Base-by-base conservation (phyloP, 2,888 invertebrate species). In the Helobdella robusta region DNA sequence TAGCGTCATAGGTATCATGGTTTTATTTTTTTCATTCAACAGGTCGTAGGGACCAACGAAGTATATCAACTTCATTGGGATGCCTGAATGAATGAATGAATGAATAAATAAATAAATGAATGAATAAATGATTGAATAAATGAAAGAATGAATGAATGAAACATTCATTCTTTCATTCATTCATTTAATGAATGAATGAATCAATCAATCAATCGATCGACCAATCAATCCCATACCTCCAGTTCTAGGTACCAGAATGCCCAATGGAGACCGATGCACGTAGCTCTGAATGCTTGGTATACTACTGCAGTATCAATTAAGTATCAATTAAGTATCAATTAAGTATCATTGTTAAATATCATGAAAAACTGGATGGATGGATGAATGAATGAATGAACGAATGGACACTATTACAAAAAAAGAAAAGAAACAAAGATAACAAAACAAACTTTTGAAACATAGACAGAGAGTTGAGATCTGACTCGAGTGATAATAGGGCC, bases 1-100 rank as follows among this genome's bases (percentile, higher is more conserved):
- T 20, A 86, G 83, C 56, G 86, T 87, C 67, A 92, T 82, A 11
- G 87, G 85, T 73, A 87, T 85, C 50, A 88, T 83, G 5, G 86
- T 85, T 73, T 86, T 86, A 65, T 83, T 84, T 68, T 87, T 87
- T 73, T 86, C 84, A 77, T 89, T 89, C 73, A 93, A 82, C 59
- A 93, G 82, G 78, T 93, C 92, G 76, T 92, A 93, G 0, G 93
- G 92, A 0, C 91, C 89, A 3, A 93, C 88, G 78, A 93, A 93
- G 79, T 92, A 95, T 0, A 91, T 92, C 34, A 95, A 81, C 74
- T 88, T 89, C 89, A 94, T 89, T 0, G 94, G 89, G 76, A 92
- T 91, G 67, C 91, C 88, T 87, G 79, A 5, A 77, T 75, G 60
- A 68, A 70, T n/a, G n/a, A n/a, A n/a, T n/a, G n/a, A n/a, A n/a